Base-by-base conservation (phyloP, 2,888 invertebrate species). In the Aphodius granarius region DNA sequence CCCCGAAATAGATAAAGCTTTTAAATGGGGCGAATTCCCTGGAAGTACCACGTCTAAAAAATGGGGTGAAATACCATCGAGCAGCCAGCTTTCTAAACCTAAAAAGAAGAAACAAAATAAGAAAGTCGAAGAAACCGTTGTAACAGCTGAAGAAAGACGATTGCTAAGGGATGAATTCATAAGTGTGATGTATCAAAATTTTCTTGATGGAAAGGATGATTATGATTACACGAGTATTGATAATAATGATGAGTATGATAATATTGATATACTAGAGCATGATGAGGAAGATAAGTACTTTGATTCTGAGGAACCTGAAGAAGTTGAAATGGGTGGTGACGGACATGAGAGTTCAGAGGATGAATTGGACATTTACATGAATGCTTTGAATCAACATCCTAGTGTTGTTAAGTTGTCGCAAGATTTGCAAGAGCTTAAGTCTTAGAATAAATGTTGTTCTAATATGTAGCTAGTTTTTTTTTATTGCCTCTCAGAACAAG, bases 201-300 rank as follows among this genome's bases (percentile, higher is more conserved):
- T 97, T 85, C 87, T 97, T 63, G 91, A 93, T 78, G 97, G 97
- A 0, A 90, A 92, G 83, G 97, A 97, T 86, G 94, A 95, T 79
- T 94, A 96, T 87, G 95, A 97, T 86, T 97, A 97, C 83, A 89
- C 91, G 63, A 88, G 89, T 78, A 93, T 97, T 3, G 97, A 97
- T 86, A 89, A 92, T 80, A 94, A 96, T 88, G 91, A 93, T 66
- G 92, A 92, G 73, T 94, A 94, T 86, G 97, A 97, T 86, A 91
- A 92, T 81, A 85, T 93, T 78, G 92, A 93, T 76, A 90, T 94
- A 73, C 86, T 92, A 76, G 92, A 92, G 65, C 92, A 92, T 82
- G 97, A 97, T 87, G 94, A 93, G 80, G 96, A 97, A 86, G 97
- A 97, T 81, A 93, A 92, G 83, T 97, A 97, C 86, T 97, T 97